Base-by-base conservation (phyloP, 2,797 vertebrate species). In the Spondyliosoma cantharus region DNA sequence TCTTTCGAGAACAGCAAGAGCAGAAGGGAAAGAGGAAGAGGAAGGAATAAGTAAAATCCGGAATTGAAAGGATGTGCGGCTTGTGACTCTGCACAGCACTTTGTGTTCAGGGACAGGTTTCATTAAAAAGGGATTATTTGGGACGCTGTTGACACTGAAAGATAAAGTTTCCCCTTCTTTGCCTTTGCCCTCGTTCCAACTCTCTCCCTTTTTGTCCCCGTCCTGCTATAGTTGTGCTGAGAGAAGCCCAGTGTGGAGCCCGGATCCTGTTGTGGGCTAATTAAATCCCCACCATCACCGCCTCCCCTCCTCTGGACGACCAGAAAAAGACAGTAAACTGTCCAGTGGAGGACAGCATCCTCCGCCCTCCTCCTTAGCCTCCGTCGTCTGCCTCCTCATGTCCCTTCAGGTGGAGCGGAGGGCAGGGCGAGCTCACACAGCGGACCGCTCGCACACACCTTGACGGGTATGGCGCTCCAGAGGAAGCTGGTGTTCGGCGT, bases 41-140 rank as follows among this genome's bases (percentile, higher is more conserved):
- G 61, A 3, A 50, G 7, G 20, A 48, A 32, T 6, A 1, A 49
- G 17, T 37, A 5, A 24, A n/a, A 52, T 16, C 15, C 37, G 71
- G 9, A 45, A 56, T 56, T 58, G 20, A 65, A 56, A 27, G 59
- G 37, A 68, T 53, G 19, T 17, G 59, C 43, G 20, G 29, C 27
- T 1, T 0, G 11, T 49, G 29, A 71, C 71, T 12, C 27, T 37
- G 62, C 62, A 37, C 8, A 11, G 8, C 37, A 9, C 72, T 57
- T 53, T 76, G 50, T 78, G 74, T 67, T 59, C 48, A 1, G 29
- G 25, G 37, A 3, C 49, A 20, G 27, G 53, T 78, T 88, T 87
- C 58, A 88, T 92, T 88, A 89, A 87, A 89, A 86, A 74, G 69
- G 86, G 89, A 89, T 90, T 87, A 89, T 86, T 74, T 53, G 27